Evolutionary conservation across 2,888 invertebrate species (phyloP), one percentile per base, ranked within the genome.

Genomic region (Cataglyphis cursor): DNA sequence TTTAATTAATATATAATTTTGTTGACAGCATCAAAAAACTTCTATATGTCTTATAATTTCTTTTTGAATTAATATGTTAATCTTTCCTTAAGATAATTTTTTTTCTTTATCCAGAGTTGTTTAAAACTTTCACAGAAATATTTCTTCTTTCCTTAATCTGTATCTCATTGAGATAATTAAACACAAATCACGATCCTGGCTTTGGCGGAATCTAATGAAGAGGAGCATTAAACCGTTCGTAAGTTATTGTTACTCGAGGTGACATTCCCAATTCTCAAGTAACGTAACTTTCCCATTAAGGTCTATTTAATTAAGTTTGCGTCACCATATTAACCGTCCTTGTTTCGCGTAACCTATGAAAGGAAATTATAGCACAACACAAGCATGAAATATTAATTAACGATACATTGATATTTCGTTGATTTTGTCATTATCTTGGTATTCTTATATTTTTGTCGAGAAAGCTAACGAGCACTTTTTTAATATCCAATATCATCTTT

Each of bases 281-380:
- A 88, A 87, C 82, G 81, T 76, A 86, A 88, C 74, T 85, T 74
- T 80, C 68, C 78, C 86, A 87, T 88, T 87, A 86, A 80, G 64
- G 48, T 66, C 75, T 68, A 87, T 87, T 91, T 89, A 89, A 91
- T 91, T 90, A 90, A 89, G 83, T 86, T 78, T 21, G 80, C 41
- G 68, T 68, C 18, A n/a, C 57, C 31, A 28, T 15, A 28, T 76
- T 28, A 24, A 38, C 12, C 1, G 8, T 31, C 38, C 18, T 54
- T 57, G 15, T 0, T 24, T 76, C 18, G 28, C 38, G 38, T n/a
- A 41, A 54, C 48, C 8, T 76, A 68, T 10, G n/a, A 57, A 51
- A 74, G 38, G 31, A n/a, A 54, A 66, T 28, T 24, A 65, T 8
- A 6, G 31, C 12, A 21, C 6, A 38, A 72, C 15, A 10, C 5